Evolutionary conservation across 1,140 invertebrate species (phyloP).

Genomic region (Drosophila sp.): DNA sequence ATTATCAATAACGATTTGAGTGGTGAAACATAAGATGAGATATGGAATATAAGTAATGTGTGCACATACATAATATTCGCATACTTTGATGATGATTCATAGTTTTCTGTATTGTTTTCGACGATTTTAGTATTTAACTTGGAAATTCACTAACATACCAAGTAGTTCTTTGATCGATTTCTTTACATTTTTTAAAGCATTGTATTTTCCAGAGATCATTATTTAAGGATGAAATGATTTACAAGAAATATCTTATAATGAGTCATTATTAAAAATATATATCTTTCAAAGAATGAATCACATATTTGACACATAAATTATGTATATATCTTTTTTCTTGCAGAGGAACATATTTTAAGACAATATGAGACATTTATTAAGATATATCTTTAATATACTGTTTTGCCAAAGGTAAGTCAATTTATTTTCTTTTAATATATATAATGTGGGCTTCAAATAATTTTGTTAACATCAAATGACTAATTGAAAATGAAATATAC

Average conservation of each 20-base stretch:
- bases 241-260: not conserved
- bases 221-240: too few relatives aligned
- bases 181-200: too few relatives aligned
- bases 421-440: too few relatives aligned
- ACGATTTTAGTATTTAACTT: too few relatives aligned
- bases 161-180: too few relatives aligned
- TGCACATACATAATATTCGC: slow-evolving; percentile 11
- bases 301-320: not conserved
- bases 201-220: too few relatives aligned
- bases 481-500: not conserved
- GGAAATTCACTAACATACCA: too few relatives aligned
- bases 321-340: not conserved
- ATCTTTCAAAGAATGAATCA: slow-evolving; percentile 3
- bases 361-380: too few relatives aligned
- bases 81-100: slow-evolving; percentile 33
- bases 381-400: too few relatives aligned
- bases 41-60: slow-evolving; percentile 37
- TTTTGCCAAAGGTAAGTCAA: too few relatives aligned
- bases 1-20: slow-evolving; percentile 71
- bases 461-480: too few relatives aligned
- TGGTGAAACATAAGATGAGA: slow-evolving; percentile 72
- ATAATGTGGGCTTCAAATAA: too few relatives aligned
- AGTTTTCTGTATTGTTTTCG: not conserved
- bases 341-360: not conserved
- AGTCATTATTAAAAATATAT: not conserved